These are phyloP conservation scores for Heliconius erato DNA, from an alignment of 2,888 invertebrate species.

Conservation along the genomic window DNA sequence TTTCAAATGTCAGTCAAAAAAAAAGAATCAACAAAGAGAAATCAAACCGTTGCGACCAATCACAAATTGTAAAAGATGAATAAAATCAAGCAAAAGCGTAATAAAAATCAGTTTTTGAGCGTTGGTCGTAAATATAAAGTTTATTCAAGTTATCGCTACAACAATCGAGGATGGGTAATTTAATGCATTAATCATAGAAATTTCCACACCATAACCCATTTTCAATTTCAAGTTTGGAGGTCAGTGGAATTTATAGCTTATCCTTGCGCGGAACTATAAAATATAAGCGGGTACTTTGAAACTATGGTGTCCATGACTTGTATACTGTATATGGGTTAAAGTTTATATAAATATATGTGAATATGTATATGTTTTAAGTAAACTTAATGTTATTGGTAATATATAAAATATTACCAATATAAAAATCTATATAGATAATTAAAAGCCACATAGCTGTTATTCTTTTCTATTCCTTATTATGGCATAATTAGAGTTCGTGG, in stretches of 20 bases:
- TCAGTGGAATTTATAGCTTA: constrained; percentile 46
- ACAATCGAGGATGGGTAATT: constrained; percentile 16
- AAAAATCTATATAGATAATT: no score
- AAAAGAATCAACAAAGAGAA: no score
- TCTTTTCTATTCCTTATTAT: no score
- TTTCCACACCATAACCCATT: constrained; percentile 52
- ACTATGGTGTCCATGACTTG: constrained; percentile 5
- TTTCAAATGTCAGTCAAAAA: no score
- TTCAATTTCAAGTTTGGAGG: constrained; percentile 53
- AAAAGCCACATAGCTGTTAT: no score
- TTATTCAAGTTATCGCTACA: neutral
- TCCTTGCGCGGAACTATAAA: constrained; percentile 31
- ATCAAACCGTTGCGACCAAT: no score
- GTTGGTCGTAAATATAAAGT: constrained; percentile 15
- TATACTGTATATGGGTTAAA: neutral
- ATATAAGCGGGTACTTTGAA: constrained; percentile 25
- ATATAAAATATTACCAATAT: no score
- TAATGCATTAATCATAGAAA: constrained; percentile 49
- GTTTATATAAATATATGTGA: neutral
- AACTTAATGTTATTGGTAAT: no score
- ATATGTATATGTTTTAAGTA: neutral
- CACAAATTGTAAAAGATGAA: neutral
- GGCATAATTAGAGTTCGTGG: no score
- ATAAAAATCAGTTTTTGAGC: constrained; percentile 2
- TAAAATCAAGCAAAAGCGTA: neutral